These are phyloP conservation scores for Parochlus steinenii DNA, from an alignment of 2,888 invertebrate genomes.

Conservation along the genomic window DNA sequence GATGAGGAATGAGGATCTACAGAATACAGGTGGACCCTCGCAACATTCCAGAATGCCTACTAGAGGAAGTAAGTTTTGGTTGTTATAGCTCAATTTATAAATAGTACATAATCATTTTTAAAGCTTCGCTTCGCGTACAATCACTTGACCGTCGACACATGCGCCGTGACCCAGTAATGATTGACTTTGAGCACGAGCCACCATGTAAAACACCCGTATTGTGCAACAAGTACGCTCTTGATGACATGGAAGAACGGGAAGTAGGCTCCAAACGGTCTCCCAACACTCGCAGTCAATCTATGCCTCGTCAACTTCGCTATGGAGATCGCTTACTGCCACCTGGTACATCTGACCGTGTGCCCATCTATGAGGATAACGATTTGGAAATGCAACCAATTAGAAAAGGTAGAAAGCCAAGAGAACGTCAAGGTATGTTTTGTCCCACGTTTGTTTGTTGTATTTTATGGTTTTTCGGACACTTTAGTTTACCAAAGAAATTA, in stretches of 20 bases:
- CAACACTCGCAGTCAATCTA: conserved; percentile 16
- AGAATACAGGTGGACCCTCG: conserved; percentile 3
- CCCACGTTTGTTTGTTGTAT: not conserved
- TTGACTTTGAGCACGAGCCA: conserved; percentile 24
- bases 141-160: conserved; percentile 26
- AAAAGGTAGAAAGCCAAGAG: conserved; percentile 17
- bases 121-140: conserved; percentile 21
- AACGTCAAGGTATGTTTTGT: conserved; percentile 16
- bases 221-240: conserved; percentile 53
- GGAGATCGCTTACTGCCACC: conserved; percentile 26
- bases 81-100: not conserved
- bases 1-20: conserved; percentile 7
- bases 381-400: conserved; percentile 19
- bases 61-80: conserved; percentile 2
- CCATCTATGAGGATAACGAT: conserved; percentile 20
- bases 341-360: conserved; percentile 12
- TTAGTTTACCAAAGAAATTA: too few relatives aligned
- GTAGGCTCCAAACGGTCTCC: conserved; percentile 3
- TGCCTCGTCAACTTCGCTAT: conserved; percentile 19
- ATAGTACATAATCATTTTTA: not conserved
- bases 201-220: conserved; percentile 42
- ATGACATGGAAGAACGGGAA: conserved; percentile 22
- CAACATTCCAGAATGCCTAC: too few relatives aligned
- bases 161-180: conserved; percentile 16
- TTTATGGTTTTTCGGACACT: too few relatives aligned